Conservation (phyloP, 2,888 invertebrate genomes). For the Agriopis leucophaearia region DNA sequence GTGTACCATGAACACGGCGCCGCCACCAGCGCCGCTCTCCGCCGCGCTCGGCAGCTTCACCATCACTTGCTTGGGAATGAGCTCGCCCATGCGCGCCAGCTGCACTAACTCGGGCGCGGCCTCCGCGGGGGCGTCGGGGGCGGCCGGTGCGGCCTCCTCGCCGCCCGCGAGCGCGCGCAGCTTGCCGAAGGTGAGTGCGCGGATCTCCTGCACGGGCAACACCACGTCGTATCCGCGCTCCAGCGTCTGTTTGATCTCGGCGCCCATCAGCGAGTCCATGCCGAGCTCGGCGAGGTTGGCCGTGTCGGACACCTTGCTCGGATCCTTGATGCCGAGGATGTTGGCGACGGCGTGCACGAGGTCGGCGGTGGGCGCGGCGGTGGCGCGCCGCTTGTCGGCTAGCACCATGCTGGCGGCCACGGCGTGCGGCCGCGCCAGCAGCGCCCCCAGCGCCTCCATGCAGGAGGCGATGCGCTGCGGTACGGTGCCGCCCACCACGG, state of each 20-base stretch:
- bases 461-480: constrained; percentile 99
- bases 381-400: constrained; percentile 92
- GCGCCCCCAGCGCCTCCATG: constrained; percentile 93
- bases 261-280: constrained; percentile 99
- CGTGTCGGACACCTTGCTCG: constrained; percentile 90
- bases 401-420: constrained; percentile 94
- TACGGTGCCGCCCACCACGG: constrained; percentile 97
- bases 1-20: constrained; percentile 81
- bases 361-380: constrained; percentile 82
- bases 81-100: constrained; percentile 85
- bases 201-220: constrained; percentile 96
- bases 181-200: constrained; percentile 92
- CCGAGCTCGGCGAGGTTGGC: constrained; percentile 97
- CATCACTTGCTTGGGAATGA: constrained; percentile 91
- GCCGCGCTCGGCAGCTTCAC: constrained; percentile 88
- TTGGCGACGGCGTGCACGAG: constrained; percentile 94
- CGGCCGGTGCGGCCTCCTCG: constrained; percentile 49
- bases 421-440: constrained; percentile 95
- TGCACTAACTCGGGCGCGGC: constrained; percentile 64
- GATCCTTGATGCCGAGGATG: constrained; percentile 96
- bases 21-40: constrained; percentile 2
- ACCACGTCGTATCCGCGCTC: constrained; percentile 97
- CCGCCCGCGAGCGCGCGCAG: constrained; percentile 87
- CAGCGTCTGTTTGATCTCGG: constrained; percentile 98
- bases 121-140: constrained; percentile 58